Evolutionary conservation across 2,797 vertebrate genomes (phyloP).

Genomic region (Carcharodon carcharias): DNA sequence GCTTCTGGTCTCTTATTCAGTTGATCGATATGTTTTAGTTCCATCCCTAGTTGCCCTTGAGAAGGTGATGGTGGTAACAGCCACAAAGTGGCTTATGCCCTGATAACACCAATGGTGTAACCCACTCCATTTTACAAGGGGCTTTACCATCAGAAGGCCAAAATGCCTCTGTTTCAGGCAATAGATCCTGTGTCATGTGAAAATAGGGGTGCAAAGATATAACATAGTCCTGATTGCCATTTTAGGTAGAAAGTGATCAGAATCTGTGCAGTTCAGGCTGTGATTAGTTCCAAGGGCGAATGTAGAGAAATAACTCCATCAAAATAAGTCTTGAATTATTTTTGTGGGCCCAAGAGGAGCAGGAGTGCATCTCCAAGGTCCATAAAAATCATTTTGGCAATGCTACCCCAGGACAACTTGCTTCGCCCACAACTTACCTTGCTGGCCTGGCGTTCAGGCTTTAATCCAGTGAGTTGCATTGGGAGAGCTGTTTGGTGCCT

Average conservation of each 20-base stretch:
- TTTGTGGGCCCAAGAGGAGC: background rate
- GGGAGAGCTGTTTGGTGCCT: background rate
- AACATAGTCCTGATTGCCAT: background rate
- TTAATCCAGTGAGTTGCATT: background rate
- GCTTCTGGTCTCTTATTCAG: background rate
- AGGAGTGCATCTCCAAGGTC: background rate
- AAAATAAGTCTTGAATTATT: background rate
- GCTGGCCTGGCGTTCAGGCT: background rate
- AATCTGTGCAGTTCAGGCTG: background rate
- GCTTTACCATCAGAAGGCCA: no score
- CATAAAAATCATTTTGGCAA: background rate
- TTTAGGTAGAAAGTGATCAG: background rate
- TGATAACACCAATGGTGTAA: background rate
- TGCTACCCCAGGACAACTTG: background rate
- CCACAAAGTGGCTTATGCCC: background rate
- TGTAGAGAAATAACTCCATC: background rate
- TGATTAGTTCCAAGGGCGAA: no score
- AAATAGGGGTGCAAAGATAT: no score
- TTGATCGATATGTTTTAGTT: background rate
- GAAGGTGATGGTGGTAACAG: no score
- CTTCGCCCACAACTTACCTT: background rate
- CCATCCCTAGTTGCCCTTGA: background rate
- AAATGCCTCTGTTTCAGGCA: background rate
- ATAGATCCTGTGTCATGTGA: background rate
- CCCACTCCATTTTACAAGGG: background rate